A percentile compares a stretch with the other conserved stretches of the same genome.
Evolutionary conservation across 2,888 invertebrate genomes (phyloP).

Genomic region (Sminthurides aquaticus): DNA sequence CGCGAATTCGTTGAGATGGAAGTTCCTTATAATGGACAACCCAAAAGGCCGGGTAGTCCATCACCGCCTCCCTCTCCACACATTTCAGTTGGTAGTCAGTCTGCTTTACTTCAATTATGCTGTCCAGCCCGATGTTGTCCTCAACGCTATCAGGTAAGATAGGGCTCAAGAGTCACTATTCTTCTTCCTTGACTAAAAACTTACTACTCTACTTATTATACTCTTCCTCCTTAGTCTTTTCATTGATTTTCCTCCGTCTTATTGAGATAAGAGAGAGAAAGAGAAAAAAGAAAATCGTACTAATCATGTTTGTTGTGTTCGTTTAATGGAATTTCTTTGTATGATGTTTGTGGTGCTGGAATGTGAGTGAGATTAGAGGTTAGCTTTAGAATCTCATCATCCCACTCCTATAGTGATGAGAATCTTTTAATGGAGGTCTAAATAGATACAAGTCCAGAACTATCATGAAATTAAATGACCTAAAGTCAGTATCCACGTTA

Average conservation of each 20-base stretch:
- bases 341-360: constrained; percentile 4
- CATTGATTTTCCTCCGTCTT: neutral
- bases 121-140: constrained; percentile 44
- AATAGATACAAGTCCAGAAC: too few species aligned
- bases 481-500: too few species aligned
- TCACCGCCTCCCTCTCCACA: constrained; percentile 43
- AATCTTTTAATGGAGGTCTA: too few species aligned
- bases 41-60: constrained; percentile 68
- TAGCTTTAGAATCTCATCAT: neutral
- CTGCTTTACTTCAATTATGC: constrained; percentile 42
- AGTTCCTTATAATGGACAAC: constrained; percentile 86
- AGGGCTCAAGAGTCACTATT: neutral
- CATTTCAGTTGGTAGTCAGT: constrained; percentile 40
- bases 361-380: neutral
- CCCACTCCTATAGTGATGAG: too few species aligned
- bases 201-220: too few species aligned
- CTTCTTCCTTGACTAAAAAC: neutral
- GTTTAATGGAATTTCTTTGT: constrained; percentile 5
- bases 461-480: too few species aligned
- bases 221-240: neutral
- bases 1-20: constrained; percentile 95
- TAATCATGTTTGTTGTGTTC: constrained; percentile 1
- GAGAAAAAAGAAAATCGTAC: neutral
- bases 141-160: constrained; percentile 42
- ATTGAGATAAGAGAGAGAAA: neutral